Evolutionary conservation across 2,888 invertebrate genomes (phyloP), one percentile per base, ranked within the genome.

Genomic region (Sphaerophoria taeniata): DNA sequence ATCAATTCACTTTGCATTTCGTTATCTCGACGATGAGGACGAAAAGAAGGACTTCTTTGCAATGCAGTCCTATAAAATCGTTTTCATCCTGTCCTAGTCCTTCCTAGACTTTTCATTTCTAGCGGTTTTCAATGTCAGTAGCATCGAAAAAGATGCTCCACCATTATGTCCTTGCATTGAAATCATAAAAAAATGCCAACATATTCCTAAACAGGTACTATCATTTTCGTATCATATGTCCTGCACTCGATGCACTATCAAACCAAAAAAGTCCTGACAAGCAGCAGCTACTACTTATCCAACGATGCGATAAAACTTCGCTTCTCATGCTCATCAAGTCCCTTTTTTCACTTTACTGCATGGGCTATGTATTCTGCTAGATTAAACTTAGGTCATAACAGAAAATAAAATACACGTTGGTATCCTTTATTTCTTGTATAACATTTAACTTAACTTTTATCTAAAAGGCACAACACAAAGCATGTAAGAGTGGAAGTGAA

Each of bases 381-480:
- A 75, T 80, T 80, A 80, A 75, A 45, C 56, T 84, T 39, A 49
- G 75, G 72, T 69, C 80, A 80, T 80, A 84, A 80, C 47, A 47
- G 16, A 34, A 33, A 65, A 11, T n/a, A 49, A 65, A 9, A 67
- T 24, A 12, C 47, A 74, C 63, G 7, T 72, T 24, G 24, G 2
- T 2, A 60, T 60, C 36, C 60, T 45, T 58, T 39, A 60, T 65
- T 60, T 79, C 73, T 67, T 75, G 79, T 75, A 79, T 60, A 83
- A 79, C 80, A 84, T 80, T 80, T 80, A 84, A 84, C 80, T 75
- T 80, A 75, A 80, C 75, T 76, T 72, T 76, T 76, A 81, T 85
- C 85, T 77, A 79, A 63, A 65, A 72, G 71, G 56, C 67, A 61
- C 56, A 43, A 36, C 24, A 65, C 55, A 65, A 47, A 16, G 16